Base-by-base conservation (phyloP, 2,113 vertebrate species). In the Lampris megalopsis region DNA sequence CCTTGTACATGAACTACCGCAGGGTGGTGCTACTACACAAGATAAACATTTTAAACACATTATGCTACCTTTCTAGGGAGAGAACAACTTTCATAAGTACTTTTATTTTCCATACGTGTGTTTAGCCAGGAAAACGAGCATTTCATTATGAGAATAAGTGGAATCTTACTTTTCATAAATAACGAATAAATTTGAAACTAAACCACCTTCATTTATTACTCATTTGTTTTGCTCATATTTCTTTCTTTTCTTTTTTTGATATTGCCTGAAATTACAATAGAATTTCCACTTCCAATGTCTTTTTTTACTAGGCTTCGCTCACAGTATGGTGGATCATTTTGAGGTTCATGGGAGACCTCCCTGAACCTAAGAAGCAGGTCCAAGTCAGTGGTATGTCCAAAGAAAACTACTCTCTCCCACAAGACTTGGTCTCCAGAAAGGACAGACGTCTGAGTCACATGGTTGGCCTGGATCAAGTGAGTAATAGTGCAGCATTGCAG, bases 311-410 rank as follows among this genome's bases (percentile, higher is more conserved):
- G 98, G 95, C 95, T 1, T 97, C 97, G 0, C 71, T 97, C 35
- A 94, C 93, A 0, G 91, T 99, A 50, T 99, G 98, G 98, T 94
- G 90, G 86, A 90, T 97, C 82, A 97, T 99, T 84, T 86, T 99
- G 89, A 95, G 97, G 82, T 99, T 99, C 91, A 97, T 99, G 97
- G 98, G 97, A 4, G 98, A 99, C 70, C 93, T 98, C 9, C 96
- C 97, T 0, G 98, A 99, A 77, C 97, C 96, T 5, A 91, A 88
- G 69, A 89, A 93, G n/a, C 93, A 89, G 66, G 73, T 92, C 54
- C 90, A 77, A 62, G 80, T 61, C 35, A 66, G 54, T 13, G 63
- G 56, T 59, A 3, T 36, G 24, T 9, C 68, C 6, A n/a, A 9
- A 13, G 68, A 71, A 40, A 87, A 88, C 3, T 77, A 63, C 37